Base-by-base conservation (phyloP, 2,113 vertebrate genomes). In the Oreochromis aureus region DNA sequence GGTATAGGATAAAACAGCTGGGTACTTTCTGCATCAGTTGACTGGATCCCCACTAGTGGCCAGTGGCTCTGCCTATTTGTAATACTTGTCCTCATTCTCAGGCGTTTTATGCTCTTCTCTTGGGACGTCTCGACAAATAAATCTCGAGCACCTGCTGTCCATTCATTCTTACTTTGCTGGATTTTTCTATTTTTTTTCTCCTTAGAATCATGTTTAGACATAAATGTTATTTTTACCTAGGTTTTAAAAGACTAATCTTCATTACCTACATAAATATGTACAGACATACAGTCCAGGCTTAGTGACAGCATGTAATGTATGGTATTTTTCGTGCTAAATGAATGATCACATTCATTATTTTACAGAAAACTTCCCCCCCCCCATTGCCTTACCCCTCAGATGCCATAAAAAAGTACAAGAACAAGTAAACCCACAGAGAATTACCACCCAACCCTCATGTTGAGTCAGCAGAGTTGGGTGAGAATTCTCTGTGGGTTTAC, bases 41-140 rank as follows among this genome's bases (percentile, higher is more conserved):
- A 32, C 44, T 78, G 73, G 46, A 78, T 66, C 4, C 58, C 32
- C 54, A 41, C 39, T 13, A 12, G 56, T 7, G 11, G 30, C 41
- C 55, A 56, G 13, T 76, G 59, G 36, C 63, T 86, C 53, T 82
- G 54, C 69, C 80, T 58, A 80, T 87, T 87, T 79, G 59, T 78
- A 51, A 79, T 61, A 59, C 36, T 48, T 84, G 30, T 86, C 56
- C 85, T 85, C 61, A 78, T 83, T 53, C 48, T 79, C 32, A 18
- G 71, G 56, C 36, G 44, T 85, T 83, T 89, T 81, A 79, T 34
- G 63, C 54, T 54, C 51, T 82, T 10, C 73, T 89, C 61, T 56
- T 66, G 61, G 82, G 56, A 89, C 82, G 30, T 32, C 73, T 78
- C 16, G 15, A 83, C 41, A 86, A 71, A 92, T 89, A 87, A 81